Percentiles rank a stretch among this genome's conserved stretches.
These are phyloP conservation scores for Cryptus armator DNA, from an alignment of 2,888 invertebrate genomes.

Conservation along the genomic window DNA sequence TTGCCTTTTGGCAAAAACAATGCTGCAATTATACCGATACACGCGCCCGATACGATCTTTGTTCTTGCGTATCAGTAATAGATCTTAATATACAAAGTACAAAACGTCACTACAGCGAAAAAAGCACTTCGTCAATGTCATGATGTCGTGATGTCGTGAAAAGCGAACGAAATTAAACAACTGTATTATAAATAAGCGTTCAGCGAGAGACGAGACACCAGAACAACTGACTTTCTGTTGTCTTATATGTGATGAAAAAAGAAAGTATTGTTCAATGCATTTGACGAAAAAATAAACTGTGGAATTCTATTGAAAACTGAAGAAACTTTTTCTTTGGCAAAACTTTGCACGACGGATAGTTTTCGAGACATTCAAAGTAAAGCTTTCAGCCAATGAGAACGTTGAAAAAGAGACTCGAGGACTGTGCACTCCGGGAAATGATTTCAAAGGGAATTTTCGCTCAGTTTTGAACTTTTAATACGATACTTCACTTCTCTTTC, in stretches of 20 bases:
- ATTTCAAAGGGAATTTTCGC: not conserved
- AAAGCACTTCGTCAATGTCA: conserved; percentile 27
- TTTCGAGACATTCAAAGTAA: not conserved
- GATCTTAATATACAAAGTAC: conserved; percentile 27
- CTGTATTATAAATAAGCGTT: conserved; percentile 22
- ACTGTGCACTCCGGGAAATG: not conserved
- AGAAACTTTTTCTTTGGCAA: not conserved
- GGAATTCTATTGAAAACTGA: not conserved
- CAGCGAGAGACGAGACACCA: not conserved
- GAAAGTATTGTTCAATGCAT: not conserved
- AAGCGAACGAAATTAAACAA: not conserved
- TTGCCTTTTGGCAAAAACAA: conserved; percentile 78
- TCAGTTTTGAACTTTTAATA: not conserved
- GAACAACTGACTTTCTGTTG: not conserved
- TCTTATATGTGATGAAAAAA: not conserved
- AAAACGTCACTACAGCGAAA: conserved; percentile 14
- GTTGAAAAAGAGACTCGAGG: not conserved
- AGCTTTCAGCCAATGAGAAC: not conserved
- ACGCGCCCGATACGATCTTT: conserved; percentile 26
- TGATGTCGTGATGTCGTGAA: too few relatives aligned
- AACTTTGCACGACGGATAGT: not conserved
- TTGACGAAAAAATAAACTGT: not conserved
- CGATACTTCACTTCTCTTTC: not conserved
- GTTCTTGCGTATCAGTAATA: conserved; percentile 33
- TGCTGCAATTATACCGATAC: conserved; percentile 73